A percentile compares a stretch with the other conserved stretches of the same genome.
These are phyloP conservation scores for Lochmaea capreae DNA, from an alignment of 2,888 invertebrate species.

Conservation along the genomic window DNA sequence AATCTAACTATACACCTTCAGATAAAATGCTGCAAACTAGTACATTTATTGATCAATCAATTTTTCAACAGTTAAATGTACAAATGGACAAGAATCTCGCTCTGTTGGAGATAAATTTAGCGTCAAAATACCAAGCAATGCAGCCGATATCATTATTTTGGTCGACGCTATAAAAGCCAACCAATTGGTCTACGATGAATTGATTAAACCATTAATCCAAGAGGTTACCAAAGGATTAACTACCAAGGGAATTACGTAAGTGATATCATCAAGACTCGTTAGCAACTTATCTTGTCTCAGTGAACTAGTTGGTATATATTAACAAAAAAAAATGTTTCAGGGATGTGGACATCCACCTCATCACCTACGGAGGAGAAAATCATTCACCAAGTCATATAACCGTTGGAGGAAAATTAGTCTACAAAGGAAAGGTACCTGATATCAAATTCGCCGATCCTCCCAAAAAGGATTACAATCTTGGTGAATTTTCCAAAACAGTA, in stretches of 20 bases:
- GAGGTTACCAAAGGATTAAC: conserved; percentile 72
- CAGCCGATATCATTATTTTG: conserved; percentile 84
- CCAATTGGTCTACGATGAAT: conserved; percentile 73
- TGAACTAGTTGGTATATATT: no score
- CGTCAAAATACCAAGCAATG: conserved; percentile 75
- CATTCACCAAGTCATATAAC: conserved; percentile 72
- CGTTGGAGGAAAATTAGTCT: conserved; percentile 63
- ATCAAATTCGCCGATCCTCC: conserved; percentile 59
- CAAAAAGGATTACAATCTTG: conserved; percentile 50
- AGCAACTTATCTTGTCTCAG: no score
- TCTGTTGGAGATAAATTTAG: conserved; percentile 74
- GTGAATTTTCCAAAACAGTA: conserved; percentile 46
- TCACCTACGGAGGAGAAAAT: conserved; percentile 70
- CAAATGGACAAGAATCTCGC: conserved; percentile 63
- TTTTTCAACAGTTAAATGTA: conserved; percentile 64
- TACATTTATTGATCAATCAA: no score
- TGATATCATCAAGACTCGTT: no score
- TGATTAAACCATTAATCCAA: conserved; percentile 72
- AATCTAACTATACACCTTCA: no score
- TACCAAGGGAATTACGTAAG: conserved; percentile 73
- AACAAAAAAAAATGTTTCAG: conserved; percentile 56
- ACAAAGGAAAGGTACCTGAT: conserved; percentile 67
- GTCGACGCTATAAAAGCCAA: conserved; percentile 77
- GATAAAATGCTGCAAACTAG: no score
- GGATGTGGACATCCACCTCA: conserved; percentile 71